Percentiles rank a stretch among this genome's conserved stretches.
phyloP scores from a whole-genome alignment of 2,888 invertebrate species.

The Drosophila eohydei region DNA sequence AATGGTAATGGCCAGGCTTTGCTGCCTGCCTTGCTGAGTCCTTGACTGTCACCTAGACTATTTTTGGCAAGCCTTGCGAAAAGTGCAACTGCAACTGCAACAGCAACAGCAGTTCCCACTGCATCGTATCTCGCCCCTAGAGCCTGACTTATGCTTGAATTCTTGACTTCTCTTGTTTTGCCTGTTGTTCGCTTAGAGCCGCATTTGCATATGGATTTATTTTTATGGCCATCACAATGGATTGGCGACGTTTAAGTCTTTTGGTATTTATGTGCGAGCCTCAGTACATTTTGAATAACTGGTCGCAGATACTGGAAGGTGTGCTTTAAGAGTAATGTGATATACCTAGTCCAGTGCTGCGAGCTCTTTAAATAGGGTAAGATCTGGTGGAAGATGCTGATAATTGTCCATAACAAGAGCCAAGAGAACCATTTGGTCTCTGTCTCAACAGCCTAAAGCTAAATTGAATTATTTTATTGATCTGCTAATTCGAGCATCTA shows the following conservation, averaged over 20 bases:
- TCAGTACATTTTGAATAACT: conserved; percentile 20
- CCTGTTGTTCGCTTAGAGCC: conserved; percentile 57
- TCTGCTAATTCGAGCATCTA: conserved; percentile 33
- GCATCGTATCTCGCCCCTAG: conserved; percentile 33
- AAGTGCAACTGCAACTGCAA: conserved; percentile 10
- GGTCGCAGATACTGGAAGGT: neutral
- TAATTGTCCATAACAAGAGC: no score
- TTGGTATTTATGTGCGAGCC: conserved; percentile 53
- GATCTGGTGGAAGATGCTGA: neutral
- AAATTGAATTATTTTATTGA: neutral
- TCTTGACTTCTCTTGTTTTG: conserved; percentile 29
- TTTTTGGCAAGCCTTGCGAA: conserved; percentile 53
- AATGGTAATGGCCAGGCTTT: conserved; percentile 36
- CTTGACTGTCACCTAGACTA: conserved; percentile 66
- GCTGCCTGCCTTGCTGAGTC: conserved; percentile 48
- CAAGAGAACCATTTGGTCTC: neutral
- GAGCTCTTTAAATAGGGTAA: neutral
- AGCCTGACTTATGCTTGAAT: conserved; percentile 38
- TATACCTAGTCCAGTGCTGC: neutral
- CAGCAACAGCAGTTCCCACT: conserved; percentile 9
- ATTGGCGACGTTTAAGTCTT: conserved; percentile 37
- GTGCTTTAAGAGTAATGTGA: conserved; percentile 7
- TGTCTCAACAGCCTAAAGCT: no score
- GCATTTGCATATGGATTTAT: conserved; percentile 79
- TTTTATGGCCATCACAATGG: conserved; percentile 66